These are phyloP conservation scores for Cyphomyrmex costatus DNA, from an alignment of 1,140 invertebrate species.

Conservation along the genomic window DNA sequence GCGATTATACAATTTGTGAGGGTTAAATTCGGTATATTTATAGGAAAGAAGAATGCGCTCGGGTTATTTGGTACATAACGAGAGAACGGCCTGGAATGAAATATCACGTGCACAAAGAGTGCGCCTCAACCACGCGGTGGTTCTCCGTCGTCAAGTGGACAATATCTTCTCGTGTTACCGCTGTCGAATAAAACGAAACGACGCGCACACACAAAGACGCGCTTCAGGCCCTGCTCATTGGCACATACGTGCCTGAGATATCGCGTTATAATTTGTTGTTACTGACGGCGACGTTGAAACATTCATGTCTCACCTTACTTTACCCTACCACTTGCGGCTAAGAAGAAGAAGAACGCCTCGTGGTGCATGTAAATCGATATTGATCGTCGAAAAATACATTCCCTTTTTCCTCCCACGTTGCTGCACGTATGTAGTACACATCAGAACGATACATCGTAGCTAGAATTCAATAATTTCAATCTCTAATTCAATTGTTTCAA, in stretches of 20 bases:
- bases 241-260: conserved; percentile 46
- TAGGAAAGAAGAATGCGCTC: conserved; percentile 4
- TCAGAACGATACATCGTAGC: background rate
- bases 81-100: conserved; percentile 52
- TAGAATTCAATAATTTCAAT: background rate
- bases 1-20: background rate
- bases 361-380: conserved; percentile 49
- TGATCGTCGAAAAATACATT: conserved; percentile 33
- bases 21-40: conserved; percentile 15
- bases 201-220: conserved; percentile 29
- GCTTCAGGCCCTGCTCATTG: conserved; percentile 27
- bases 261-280: conserved; percentile 70
- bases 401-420: background rate
- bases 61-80: conserved; percentile 19
- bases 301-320: conserved; percentile 4
- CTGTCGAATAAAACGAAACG: conserved; percentile 76
- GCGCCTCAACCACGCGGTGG: conserved; percentile 68
- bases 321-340: background rate
- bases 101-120: conserved; percentile 72
- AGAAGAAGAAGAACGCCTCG: background rate
- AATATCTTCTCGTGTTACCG: conserved; percentile 80
- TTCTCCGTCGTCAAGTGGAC: conserved; percentile 77
- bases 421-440: background rate
- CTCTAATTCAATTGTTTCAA: background rate
- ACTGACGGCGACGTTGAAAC: conserved; percentile 48